Conservation (phyloP, 2,113 vertebrate species). For the Ramphastos sulfuratus region DNA sequence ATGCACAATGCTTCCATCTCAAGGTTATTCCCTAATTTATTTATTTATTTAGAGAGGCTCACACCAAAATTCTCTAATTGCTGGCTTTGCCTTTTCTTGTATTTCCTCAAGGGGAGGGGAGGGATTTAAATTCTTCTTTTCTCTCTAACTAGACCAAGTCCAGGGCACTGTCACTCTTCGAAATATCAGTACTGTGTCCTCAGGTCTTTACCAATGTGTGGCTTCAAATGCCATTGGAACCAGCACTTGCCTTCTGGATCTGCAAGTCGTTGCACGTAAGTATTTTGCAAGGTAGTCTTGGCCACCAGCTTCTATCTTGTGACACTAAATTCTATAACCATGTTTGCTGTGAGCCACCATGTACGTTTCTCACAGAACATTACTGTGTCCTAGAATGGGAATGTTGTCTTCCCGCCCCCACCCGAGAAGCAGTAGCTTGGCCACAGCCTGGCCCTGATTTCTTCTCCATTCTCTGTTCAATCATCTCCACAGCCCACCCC, state of each 20-base stretch:
- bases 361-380: slow-evolving; percentile 1
- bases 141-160: slow-evolving; percentile 87
- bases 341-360: not conserved
- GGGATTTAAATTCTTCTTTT: slow-evolving; percentile 66
- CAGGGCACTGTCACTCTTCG: slow-evolving; percentile 92
- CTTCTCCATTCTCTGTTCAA: slow-evolving; percentile 37
- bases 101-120: not conserved
- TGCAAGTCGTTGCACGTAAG: slow-evolving; percentile 96
- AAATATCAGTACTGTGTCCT: slow-evolving; percentile 92
- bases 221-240: slow-evolving; percentile 94
- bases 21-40: slow-evolving; percentile 47
- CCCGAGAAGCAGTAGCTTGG: not conserved
- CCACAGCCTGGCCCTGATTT: not conserved
- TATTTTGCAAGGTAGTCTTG: slow-evolving; percentile 42
- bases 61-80: slow-evolving; percentile 27
- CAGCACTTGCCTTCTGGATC: slow-evolving; percentile 93
- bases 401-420: not conserved
- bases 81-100: slow-evolving; percentile 40
- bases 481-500: slow-evolving; percentile 84
- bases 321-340: not conserved
- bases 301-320: slow-evolving; percentile 12
- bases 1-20: slow-evolving; percentile 23
- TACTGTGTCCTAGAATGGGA: not conserved
- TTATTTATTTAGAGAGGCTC: slow-evolving; percentile 37
- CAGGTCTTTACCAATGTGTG: slow-evolving; percentile 95